Conservation (phyloP, 2,888 invertebrate genomes). For the Drosophila subsilvestris region DNA sequence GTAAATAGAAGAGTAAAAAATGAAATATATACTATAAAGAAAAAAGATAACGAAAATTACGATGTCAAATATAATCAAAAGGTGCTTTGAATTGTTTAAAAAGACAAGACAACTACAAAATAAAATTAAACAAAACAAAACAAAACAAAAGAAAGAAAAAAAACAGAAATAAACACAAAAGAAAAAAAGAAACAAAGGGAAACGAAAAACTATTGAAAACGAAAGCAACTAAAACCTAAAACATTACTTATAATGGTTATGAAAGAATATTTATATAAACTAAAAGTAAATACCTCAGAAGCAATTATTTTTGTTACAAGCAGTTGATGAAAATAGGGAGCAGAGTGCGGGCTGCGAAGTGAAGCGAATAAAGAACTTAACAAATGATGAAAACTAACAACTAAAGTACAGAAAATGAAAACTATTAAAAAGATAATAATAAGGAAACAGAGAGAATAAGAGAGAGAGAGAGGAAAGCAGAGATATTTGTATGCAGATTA, state of each 20-base stretch:
- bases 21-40: conserved; percentile 29
- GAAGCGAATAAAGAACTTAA: conserved; percentile 50
- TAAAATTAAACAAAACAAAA: conserved; percentile 30
- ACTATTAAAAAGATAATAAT: conserved; percentile 51
- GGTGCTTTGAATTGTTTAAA: conserved; percentile 82
- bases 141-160: conserved; percentile 49
- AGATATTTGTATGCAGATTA: conserved; percentile 36
- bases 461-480: conserved; percentile 30
- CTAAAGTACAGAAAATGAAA: conserved; percentile 63
- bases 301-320: conserved; percentile 80
- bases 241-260: conserved; percentile 67
- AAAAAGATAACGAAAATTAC: conserved; percentile 50
- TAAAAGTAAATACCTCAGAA: conserved; percentile 80
- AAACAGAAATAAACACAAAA: conserved; percentile 43
- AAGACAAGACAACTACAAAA: conserved; percentile 72
- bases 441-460: conserved; percentile 35
- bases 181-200: conserved; percentile 45
- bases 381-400: conserved; percentile 53
- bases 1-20: conserved; percentile 24
- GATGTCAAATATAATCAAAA: conserved; percentile 81
- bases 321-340: conserved; percentile 54
- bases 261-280: conserved; percentile 75
- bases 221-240: conserved; percentile 69
- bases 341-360: neutral
- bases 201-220: conserved; percentile 65